phyloP scores from a whole-genome alignment of 2,113 vertebrate species.

The Conger conger region DNA sequence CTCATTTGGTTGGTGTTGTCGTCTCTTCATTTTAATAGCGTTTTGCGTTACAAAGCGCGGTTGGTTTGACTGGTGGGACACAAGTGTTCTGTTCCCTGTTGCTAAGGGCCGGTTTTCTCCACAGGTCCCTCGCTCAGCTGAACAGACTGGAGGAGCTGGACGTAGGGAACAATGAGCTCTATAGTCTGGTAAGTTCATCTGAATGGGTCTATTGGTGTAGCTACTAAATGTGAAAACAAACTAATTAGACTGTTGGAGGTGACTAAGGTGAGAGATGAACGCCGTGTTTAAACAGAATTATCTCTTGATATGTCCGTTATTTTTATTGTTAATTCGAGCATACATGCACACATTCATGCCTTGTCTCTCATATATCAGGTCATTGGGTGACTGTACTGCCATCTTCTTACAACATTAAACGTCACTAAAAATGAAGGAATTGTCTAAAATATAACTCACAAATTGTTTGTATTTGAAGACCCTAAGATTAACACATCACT shows the following conservation, averaged over 20 bases:
- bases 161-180: slow-evolving; percentile 96
- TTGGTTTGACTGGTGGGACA: neutral
- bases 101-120: slow-evolving; percentile 39
- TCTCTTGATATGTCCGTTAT: neutral
- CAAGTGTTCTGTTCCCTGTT: slow-evolving; percentile 1
- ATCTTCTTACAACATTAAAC: too few relatives aligned
- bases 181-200: slow-evolving; percentile 81
- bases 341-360: neutral
- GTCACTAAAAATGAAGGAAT: too few relatives aligned
- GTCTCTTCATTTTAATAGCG: neutral
- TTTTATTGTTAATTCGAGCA: neutral
- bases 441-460: neutral
- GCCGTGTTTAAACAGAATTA: slow-evolving; percentile 1
- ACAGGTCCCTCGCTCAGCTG: slow-evolving; percentile 88
- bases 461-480: neutral
- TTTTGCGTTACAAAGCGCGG: neutral
- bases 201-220: slow-evolving; percentile 35
- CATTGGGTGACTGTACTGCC: neutral
- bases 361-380: neutral
- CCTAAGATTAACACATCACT: too few relatives aligned
- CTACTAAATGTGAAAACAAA: neutral
- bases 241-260: neutral
- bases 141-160: slow-evolving; percentile 94
- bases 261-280: neutral
- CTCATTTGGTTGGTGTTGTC: neutral